phyloP scores from a whole-genome alignment of 2,888 invertebrate genomes.

The Ctenicera cuprea region DNA sequence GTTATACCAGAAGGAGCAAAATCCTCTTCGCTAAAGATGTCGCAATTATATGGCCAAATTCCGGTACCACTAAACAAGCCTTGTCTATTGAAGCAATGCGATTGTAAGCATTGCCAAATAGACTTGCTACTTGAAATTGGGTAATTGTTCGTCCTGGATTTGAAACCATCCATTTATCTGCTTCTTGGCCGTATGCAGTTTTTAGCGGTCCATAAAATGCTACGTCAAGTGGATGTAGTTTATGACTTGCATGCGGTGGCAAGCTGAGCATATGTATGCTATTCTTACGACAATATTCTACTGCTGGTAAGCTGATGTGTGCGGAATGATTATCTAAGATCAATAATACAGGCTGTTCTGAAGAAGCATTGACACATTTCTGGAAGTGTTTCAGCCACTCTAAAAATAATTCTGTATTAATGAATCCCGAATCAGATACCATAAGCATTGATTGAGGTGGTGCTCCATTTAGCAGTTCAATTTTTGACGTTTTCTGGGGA shows the following conservation, averaged over 20 bases:
- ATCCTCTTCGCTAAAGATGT: constrained; percentile 38
- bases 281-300: constrained; percentile 26
- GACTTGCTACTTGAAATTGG: constrained; percentile 30
- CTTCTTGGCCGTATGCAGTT: constrained; percentile 32
- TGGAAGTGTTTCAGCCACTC: constrained; percentile 61
- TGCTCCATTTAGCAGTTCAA: constrained; percentile 58
- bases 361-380: constrained; percentile 55
- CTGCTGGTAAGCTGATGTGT: constrained; percentile 52
- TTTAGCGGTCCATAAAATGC: too few relatives aligned
- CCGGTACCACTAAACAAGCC: constrained; percentile 31
- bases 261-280: constrained; percentile 18
- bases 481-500: constrained; percentile 57
- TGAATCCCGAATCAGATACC: constrained; percentile 60
- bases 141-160: constrained; percentile 37
- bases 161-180: constrained; percentile 38
- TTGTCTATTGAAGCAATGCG: too few relatives aligned
- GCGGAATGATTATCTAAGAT: constrained; percentile 58
- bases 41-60: constrained; percentile 42
- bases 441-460: constrained; percentile 59
- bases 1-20: constrained; percentile 22
- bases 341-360: constrained; percentile 59
- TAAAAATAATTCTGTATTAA: constrained; percentile 59
- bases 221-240: too few relatives aligned
- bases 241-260: too few relatives aligned
- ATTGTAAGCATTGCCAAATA: constrained; percentile 41